phyloP scores from a whole-genome alignment of 2,113 vertebrate species.

The Piprites chloris region DNA sequence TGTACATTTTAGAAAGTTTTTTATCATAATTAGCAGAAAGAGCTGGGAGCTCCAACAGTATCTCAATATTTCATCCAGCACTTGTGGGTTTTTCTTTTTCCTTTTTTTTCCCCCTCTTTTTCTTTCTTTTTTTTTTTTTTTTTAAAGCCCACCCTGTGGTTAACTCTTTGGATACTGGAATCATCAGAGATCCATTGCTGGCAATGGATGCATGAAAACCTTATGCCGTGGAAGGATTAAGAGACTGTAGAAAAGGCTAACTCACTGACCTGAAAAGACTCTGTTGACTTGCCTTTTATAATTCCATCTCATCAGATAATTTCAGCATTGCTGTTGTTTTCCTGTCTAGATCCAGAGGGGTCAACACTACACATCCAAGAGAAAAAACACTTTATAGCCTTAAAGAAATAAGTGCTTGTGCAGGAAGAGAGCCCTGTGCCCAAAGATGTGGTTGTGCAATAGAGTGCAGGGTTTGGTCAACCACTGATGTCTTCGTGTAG shows the following conservation, averaged over 20 bases:
- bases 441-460: neutral
- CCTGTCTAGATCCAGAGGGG: conserved; percentile 16
- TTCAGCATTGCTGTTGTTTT: neutral
- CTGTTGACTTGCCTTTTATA: conserved; percentile 29
- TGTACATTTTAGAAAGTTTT: conserved; percentile 11
- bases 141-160: neutral
- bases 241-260: neutral
- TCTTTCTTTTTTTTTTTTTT: neutral
- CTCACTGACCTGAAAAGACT: neutral
- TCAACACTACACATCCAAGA: conserved; percentile 7
- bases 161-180: neutral
- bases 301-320: conserved; percentile 7
- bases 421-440: neutral
- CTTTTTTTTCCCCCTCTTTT: neutral
- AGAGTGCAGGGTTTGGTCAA: neutral
- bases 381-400: neutral
- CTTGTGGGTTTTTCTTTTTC: neutral
- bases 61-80: neutral
- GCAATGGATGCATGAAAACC: neutral
- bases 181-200: neutral
- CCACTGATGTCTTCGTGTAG: neutral
- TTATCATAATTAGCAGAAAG: conserved; percentile 48
- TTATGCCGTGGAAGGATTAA: neutral
- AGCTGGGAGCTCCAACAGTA: neutral
- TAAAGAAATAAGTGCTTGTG: neutral